These are phyloP conservation scores for Halcyon smyrnensis DNA, from an alignment of 2,797 vertebrate species.

Conservation along the genomic window DNA sequence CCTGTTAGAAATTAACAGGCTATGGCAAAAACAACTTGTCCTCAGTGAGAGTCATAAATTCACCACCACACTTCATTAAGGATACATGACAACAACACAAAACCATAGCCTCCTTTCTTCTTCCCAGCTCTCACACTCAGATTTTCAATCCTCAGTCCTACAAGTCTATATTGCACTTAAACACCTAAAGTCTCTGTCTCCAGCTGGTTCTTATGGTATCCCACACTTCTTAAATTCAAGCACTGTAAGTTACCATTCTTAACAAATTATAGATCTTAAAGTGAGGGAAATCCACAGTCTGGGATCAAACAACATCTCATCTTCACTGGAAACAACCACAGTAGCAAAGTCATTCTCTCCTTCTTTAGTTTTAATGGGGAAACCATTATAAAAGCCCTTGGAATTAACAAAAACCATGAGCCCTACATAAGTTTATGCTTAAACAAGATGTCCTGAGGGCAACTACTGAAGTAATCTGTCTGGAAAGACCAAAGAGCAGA, in stretches of 20 bases:
- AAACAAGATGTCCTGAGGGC: conserved; percentile 36
- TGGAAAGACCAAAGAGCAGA: conserved; percentile 45
- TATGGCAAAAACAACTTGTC: neutral
- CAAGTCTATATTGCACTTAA: neutral
- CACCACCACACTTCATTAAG: neutral
- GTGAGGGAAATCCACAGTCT: neutral
- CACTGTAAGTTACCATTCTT: neutral
- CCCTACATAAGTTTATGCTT: neutral
- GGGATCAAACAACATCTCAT: neutral
- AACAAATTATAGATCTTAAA: neutral
- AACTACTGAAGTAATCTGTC: conserved; percentile 23
- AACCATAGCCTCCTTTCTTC: neutral
- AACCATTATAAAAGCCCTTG: neutral
- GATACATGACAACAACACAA: neutral
- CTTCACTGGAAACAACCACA: neutral
- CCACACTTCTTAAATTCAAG: neutral
- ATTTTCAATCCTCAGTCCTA: neutral
- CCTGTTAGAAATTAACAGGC: conserved; percentile 34
- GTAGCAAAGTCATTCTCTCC: neutral
- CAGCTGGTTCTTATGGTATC: neutral
- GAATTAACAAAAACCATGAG: neutral
- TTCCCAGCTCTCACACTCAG: neutral
- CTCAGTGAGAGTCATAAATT: conserved; percentile 1
- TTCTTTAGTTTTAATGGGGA: neutral
- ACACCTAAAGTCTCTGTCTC: neutral